Evolutionary conservation across 2,113 vertebrate genomes (phyloP).

Genomic region (Macquaria ambigua): DNA sequence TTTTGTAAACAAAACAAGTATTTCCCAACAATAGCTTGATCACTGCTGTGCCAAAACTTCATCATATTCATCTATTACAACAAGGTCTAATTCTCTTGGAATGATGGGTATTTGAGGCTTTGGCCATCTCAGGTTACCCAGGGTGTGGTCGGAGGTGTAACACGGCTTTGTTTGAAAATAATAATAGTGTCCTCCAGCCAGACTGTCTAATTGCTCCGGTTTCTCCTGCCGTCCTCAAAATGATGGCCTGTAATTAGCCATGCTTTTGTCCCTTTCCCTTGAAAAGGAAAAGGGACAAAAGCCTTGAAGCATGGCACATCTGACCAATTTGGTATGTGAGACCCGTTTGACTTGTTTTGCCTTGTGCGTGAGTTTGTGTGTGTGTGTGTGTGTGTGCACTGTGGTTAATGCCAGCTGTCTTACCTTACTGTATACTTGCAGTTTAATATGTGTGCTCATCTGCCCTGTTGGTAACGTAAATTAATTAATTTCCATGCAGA

Average conservation of each 20-base stretch:
- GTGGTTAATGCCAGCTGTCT: slow-evolving; percentile 19
- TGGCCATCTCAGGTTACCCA: slow-evolving; percentile 42
- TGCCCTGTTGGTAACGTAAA: not conserved
- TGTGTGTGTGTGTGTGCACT: not conserved
- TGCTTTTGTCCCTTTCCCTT: slow-evolving; percentile 40
- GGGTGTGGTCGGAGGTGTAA: slow-evolving; percentile 60
- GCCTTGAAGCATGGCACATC: slow-evolving; percentile 19
- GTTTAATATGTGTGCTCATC: not conserved
- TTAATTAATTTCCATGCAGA: not conserved
- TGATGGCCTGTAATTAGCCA: slow-evolving; percentile 29
- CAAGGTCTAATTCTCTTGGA: slow-evolving; percentile 45
- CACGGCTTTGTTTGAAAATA: slow-evolving; percentile 30
- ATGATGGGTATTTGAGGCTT: slow-evolving; percentile 55
- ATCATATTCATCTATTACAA: slow-evolving; percentile 26
- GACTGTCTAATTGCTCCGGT: slow-evolving; percentile 33
- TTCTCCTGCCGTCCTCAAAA: slow-evolving; percentile 26
- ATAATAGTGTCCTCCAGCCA: slow-evolving; percentile 40
- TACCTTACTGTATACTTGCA: not conserved
- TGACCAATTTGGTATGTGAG: slow-evolving; percentile 42
- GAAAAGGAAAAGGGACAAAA: slow-evolving; percentile 56
- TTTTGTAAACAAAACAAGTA: slow-evolving; percentile 39
- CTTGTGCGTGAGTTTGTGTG: not conserved
- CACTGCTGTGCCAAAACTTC: slow-evolving; percentile 26
- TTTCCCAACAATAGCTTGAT: slow-evolving; percentile 26
- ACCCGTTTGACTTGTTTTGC: slow-evolving; percentile 74